Base-by-base conservation (phyloP, 2,888 invertebrate species). In the Fissipunctia ypsillon region DNA sequence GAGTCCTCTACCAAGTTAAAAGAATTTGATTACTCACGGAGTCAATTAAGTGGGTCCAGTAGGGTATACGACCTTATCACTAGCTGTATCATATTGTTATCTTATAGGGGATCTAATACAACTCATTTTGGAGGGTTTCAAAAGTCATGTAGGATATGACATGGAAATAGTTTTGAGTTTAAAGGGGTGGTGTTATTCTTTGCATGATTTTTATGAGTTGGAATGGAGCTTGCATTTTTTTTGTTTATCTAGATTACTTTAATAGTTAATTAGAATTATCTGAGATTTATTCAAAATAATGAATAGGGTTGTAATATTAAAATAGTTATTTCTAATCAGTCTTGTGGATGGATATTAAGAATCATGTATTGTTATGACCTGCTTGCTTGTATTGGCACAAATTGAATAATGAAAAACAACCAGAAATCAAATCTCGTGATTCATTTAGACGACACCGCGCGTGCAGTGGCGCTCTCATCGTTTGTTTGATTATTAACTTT, bases 11-110 rank as follows among this genome's bases (percentile, higher is more conserved):
- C 22, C 5, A 38, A 66, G 65, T 71, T 73, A 66, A 88, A 87
- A 86, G 90, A 93, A 92, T 91, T 90, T 80, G 91, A 84, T 91
- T 88, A 92, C 88, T 93, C 93, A 93, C 87, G 86, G 81, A 86
- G 78, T 84, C 91, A 90, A 93, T 92, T 92, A 90, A 84, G 78
- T 81, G 78, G 43, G 69, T 70, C 63, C 70, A 31, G 64, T 73
- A n/a, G 64, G 73, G 78, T 71, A 45, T 38, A 41, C 2, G 14
- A 22, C 28, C 77, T 87, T 90, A 91, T 91, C 91, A 81, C 57
- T 57, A 78, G 88, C 91, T 91, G 81, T 84, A 90, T 90, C 90
- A 87, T 64, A 19, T 0, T 67, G 76, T 86, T 88, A 88, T 76
- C 78, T 52, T 2, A 25, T 64, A 86, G 89, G 88, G 84, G 86